phyloP scores from a whole-genome alignment of 30 jellyfish, hydroid and myxozoan genomes.

The Sanderia malayensis region DNA sequence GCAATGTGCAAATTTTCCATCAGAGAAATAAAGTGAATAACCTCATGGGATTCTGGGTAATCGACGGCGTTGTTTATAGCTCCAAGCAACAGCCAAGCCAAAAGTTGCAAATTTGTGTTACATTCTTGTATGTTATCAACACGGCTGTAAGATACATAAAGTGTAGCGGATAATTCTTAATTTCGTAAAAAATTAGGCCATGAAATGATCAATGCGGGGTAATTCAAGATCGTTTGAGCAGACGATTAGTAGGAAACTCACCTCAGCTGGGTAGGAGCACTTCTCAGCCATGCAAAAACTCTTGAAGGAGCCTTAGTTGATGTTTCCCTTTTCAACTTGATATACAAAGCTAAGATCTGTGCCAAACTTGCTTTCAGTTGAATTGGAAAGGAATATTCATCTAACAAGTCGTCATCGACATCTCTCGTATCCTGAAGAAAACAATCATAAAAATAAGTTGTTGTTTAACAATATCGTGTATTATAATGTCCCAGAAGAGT shows the following conservation, averaged over 20 bases:
- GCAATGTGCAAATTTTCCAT: slow-evolving; percentile 26
- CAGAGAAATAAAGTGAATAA: slow-evolving; percentile 38
- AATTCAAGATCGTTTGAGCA: too few relatives aligned
- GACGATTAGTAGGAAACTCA: slow-evolving; percentile 32
- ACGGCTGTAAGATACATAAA: slow-evolving; percentile 71
- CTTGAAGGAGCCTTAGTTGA: slow-evolving; percentile 42
- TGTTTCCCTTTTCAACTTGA: slow-evolving; percentile 20
- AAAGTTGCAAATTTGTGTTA: slow-evolving; percentile 42
- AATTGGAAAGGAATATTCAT: slow-evolving; percentile 35
- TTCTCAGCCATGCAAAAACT: slow-evolving; percentile 60
- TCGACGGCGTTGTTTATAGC: slow-evolving; percentile 68
- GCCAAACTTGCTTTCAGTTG: slow-evolving; percentile 60
- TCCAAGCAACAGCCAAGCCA: slow-evolving; percentile 73
- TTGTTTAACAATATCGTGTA: too few relatives aligned
- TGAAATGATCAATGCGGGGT: too few relatives aligned
- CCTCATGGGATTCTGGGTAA: slow-evolving; percentile 35
- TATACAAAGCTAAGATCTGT: slow-evolving; percentile 45
- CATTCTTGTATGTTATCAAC: slow-evolving; percentile 43
- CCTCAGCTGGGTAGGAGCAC: slow-evolving; percentile 67
- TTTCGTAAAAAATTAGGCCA: too few relatives aligned
- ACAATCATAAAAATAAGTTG: too few relatives aligned
- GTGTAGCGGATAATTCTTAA: too few relatives aligned
- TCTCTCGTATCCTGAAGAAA: slow-evolving; percentile 59
- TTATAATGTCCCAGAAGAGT: too few relatives aligned
- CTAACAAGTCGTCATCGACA: slow-evolving; percentile 34